A percentile compares a stretch with the other conserved stretches of the same genome.
Conservation (phyloP, 2,888 invertebrate species). For the Oscheius sp. region DNA sequence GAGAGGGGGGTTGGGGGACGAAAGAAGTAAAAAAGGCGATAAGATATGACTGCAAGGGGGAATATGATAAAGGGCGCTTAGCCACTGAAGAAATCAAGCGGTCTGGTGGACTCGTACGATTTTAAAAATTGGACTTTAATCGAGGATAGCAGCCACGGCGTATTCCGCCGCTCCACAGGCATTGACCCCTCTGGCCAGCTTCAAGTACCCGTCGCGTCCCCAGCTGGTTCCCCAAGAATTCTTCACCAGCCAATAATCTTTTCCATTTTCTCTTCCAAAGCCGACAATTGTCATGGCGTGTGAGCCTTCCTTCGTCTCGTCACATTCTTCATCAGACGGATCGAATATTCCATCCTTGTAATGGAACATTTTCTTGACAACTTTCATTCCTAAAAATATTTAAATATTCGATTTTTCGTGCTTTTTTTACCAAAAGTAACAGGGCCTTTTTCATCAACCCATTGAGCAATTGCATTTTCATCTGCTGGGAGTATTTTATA, state of each 20-base stretch:
- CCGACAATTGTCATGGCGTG: conserved; percentile 67
- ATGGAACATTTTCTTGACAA: conserved; percentile 59
- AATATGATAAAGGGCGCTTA: neutral
- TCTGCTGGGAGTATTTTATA: conserved; percentile 35
- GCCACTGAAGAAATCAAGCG: neutral
- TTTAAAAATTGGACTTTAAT: neutral
- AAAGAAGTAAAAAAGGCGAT: conserved; percentile 12
- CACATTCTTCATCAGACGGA: conserved; percentile 53
- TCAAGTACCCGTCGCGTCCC: conserved; percentile 62
- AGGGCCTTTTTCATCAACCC: conserved; percentile 54
- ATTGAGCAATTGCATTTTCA: neutral
- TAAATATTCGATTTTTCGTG: neutral
- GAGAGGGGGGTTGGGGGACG: neutral
- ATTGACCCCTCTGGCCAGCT: conserved; percentile 60
- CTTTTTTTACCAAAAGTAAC: conserved; percentile 60
- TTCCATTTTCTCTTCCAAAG: conserved; percentile 54
- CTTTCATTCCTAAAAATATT: conserved; percentile 60
- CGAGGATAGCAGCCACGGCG: conserved; percentile 47
- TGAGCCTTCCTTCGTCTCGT: conserved; percentile 49
- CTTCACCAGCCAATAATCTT: conserved; percentile 64
- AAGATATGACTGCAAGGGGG: neutral
- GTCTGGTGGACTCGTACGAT: neutral
- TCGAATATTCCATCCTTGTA: conserved; percentile 63
- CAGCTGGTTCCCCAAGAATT: conserved; percentile 64
- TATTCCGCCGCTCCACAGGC: conserved; percentile 58